phyloP scores from a whole-genome alignment of 1,140 invertebrate genomes.

The Rhysida immarginata region DNA sequence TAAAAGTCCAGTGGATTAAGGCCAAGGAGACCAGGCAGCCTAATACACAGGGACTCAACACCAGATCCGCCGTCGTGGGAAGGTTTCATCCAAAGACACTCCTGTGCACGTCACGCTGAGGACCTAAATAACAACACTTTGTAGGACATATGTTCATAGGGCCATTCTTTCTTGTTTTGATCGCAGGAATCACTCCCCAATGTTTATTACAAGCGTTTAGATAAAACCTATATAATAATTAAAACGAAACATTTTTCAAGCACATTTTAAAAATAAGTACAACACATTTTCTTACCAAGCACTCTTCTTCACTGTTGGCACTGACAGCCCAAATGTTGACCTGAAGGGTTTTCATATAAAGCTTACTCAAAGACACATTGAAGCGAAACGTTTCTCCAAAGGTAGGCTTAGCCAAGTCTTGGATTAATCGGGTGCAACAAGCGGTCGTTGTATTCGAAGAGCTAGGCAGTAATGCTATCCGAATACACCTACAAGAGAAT shows the following conservation, averaged over 20 bases:
- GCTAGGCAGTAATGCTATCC: slow-evolving; percentile 57
- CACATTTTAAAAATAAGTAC: slow-evolving; percentile 4
- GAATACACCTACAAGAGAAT: slow-evolving; percentile 47
- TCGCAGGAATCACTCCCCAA: too few species aligned
- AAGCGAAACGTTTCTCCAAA: slow-evolving; percentile 67
- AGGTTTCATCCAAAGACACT: too few species aligned
- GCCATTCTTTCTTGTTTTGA: too few species aligned
- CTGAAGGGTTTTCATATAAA: slow-evolving; percentile 73
- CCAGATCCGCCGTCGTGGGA: too few species aligned
- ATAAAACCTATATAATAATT: slow-evolving; percentile 4
- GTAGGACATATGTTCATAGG: too few species aligned
- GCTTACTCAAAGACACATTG: slow-evolving; percentile 50
- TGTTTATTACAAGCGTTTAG: too few species aligned
- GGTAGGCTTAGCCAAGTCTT: slow-evolving; percentile 57
- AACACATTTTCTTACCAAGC: slow-evolving; percentile 58
- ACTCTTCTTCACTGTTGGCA: slow-evolving; percentile 48
- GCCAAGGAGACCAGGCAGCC: too few species aligned
- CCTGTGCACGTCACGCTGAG: too few species aligned
- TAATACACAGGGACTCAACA: too few species aligned
- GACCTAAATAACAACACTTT: too few species aligned
- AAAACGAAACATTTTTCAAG: background rate
- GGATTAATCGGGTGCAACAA: slow-evolving; percentile 52
- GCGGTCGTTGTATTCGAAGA: slow-evolving; percentile 35
- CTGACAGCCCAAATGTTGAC: slow-evolving; percentile 62
- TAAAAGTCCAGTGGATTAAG: too few species aligned